These are phyloP conservation scores for Dione vanillae DNA, from an alignment of 2,888 invertebrate species.

Conservation along the genomic window DNA sequence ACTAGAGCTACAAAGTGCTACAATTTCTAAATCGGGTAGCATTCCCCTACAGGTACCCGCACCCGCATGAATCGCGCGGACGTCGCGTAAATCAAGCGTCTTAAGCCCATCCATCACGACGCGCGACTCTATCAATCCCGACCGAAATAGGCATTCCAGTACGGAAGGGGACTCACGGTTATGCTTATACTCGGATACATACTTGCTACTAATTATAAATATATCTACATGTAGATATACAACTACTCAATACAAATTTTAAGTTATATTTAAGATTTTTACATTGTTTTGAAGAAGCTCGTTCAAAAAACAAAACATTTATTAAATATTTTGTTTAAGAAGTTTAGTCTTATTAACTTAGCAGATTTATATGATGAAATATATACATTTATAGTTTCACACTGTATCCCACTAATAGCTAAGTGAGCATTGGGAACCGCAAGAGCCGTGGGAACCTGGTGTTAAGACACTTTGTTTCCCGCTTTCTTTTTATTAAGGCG, in stretches of 20 bases:
- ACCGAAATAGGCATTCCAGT: slow-evolving; percentile 70
- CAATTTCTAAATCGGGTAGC: slow-evolving; percentile 42
- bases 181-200: slow-evolving; percentile 10
- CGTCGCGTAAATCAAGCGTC: slow-evolving; percentile 74
- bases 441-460: too few species aligned
- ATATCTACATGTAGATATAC: background rate
- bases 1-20: slow-evolving; percentile 8
- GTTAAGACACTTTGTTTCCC: too few species aligned
- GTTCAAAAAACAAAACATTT: too few species aligned
- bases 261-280: background rate
- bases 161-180: slow-evolving; percentile 31
- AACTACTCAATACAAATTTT: background rate
- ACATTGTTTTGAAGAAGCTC: too few species aligned
- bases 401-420: too few species aligned
- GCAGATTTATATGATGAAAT: too few species aligned
- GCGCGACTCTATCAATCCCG: slow-evolving; percentile 74
- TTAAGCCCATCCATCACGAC: slow-evolving; percentile 75
- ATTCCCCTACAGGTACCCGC: slow-evolving; percentile 58
- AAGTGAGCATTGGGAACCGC: too few species aligned
- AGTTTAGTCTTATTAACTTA: too few species aligned
- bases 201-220: slow-evolving; percentile 25
- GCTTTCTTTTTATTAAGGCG: too few species aligned
- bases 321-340: too few species aligned
- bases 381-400: too few species aligned
- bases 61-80: slow-evolving; percentile 66